Base-by-base conservation (phyloP, 2,888 invertebrate species). In the Chymomyza procnemis region DNA sequence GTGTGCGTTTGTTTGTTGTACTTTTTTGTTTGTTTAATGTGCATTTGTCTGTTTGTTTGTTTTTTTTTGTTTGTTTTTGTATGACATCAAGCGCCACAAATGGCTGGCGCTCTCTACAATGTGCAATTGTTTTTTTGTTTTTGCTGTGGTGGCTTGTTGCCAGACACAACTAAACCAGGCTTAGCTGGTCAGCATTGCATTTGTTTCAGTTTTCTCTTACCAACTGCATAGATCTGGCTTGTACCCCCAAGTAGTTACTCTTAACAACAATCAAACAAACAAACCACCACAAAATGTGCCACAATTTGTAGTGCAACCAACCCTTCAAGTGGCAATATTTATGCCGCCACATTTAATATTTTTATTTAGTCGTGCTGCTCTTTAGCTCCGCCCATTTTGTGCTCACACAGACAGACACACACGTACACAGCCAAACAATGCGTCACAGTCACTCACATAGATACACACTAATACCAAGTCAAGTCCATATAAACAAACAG, bases 371-470 rank as follows among this genome's bases (percentile, higher is more conserved):
- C 56, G 69, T 66, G 64, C 57, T 61, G 18, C n/a, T 18, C 2
- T 76, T 62, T 78, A 65, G 80, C 88, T 88, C 88, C 89, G 87
- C 89, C 89, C 66, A 67, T 73, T 79, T 78, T 73, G 47, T 41
- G 61, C 73, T 58, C 64, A 55, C 64, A 30, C 26, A 48, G 67
- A 59, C 70, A 70, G 61, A 52, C 67, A 66, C 64, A 61, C 1
- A 1, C 69, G 22, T 5, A 47, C 22, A 34, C 16, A 26, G 58
- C 21, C 56, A 22, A 21, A 55, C 52, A 67, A 4, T 59, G 61
- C 34, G 19, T 72, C 79, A 82, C 89, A 88, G 78, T 89, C 89
- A 89, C 21, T 72, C 79, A 82, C 89, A 88, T 78, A 89, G 89
- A 89, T 89, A 89, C 72, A 14, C 87, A 88, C 79, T 48, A 75